These are phyloP conservation scores for Euspilapteryx auroguttella DNA, from an alignment of 2,888 invertebrate genomes.

Conservation along the genomic window DNA sequence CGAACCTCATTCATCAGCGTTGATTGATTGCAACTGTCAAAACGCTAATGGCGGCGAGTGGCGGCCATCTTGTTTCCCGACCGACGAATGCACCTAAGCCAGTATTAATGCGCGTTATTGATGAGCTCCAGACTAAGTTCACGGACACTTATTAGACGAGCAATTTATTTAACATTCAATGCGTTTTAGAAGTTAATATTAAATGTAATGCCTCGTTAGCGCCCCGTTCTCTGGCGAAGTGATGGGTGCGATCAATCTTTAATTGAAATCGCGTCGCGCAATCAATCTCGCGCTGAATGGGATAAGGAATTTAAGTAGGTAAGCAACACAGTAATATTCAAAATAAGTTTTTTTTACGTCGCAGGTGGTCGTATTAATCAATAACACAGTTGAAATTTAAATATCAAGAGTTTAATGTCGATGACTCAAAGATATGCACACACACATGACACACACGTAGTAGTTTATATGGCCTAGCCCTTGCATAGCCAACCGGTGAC, in stretches of 20 bases:
- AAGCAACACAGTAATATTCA: constrained; percentile 12
- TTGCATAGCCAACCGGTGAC: too few species aligned
- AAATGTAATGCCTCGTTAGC: constrained; percentile 22
- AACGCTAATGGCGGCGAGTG: constrained; percentile 50
- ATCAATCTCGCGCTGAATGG: constrained; percentile 24
- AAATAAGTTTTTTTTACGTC: too few species aligned
- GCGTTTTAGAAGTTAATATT: constrained; percentile 18
- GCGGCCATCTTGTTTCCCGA: constrained; percentile 30
- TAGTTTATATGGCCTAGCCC: too few species aligned
- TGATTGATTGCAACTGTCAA: constrained; percentile 61
- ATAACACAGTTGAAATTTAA: too few species aligned
- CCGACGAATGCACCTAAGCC: constrained; percentile 44
- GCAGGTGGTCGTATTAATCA: too few species aligned
- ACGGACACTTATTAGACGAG: constrained; percentile 44
- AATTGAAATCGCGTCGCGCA: constrained; percentile 32
- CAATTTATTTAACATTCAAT: constrained; percentile 37
- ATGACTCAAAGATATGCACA: too few species aligned
- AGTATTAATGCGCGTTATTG: constrained; percentile 49
- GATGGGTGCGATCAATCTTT: constrained; percentile 29
- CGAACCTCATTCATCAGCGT: constrained; percentile 49
- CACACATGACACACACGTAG: too few species aligned
- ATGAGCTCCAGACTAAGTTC: constrained; percentile 36
- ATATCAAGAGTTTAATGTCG: too few species aligned
- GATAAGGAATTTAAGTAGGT: constrained; percentile 13
- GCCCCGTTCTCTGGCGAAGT: constrained; percentile 6